These are phyloP conservation scores for Campylomormyrus tamandua DNA, from an alignment of 2,113 vertebrate genomes.

Conservation along the genomic window DNA sequence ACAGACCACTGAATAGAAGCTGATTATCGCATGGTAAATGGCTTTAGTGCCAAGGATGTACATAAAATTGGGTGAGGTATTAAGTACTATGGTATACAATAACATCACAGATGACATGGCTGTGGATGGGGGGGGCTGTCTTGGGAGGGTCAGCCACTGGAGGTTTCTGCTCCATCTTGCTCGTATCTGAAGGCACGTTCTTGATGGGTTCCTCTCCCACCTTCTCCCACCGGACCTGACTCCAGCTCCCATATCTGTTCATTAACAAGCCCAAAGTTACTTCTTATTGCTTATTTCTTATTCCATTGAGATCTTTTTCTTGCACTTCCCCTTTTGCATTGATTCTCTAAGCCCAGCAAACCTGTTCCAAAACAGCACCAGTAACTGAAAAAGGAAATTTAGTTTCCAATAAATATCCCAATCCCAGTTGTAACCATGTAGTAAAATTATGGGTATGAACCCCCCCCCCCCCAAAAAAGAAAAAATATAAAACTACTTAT, in stretches of 20 bases:
- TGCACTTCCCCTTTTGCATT: not conserved
- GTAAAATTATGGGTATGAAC: not conserved
- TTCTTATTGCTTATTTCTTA: not conserved
- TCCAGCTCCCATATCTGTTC: not conserved
- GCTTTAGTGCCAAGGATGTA: not conserved
- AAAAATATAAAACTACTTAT: no score
- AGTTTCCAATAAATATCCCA: not conserved
- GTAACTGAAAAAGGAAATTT: not conserved
- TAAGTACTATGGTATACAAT: not conserved
- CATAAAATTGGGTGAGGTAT: not conserved
- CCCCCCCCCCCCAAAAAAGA: no score
- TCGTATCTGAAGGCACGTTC: not conserved
- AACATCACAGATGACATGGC: not conserved
- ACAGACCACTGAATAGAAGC: not conserved
- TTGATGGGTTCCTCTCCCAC: not conserved
- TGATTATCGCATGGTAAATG: not conserved
- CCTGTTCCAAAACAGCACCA: not conserved
- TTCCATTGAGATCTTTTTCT: not conserved
- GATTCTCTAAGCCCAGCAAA: not conserved
- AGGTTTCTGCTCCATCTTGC: not conserved
- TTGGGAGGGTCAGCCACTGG: not conserved
- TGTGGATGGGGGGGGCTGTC: not conserved
- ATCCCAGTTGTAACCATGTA: not conserved
- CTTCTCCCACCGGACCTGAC: not conserved
- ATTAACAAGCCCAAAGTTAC: not conserved